phyloP scores from a whole-genome alignment of 2,113 vertebrate species.

The Nothoprocta pentlandii region DNA sequence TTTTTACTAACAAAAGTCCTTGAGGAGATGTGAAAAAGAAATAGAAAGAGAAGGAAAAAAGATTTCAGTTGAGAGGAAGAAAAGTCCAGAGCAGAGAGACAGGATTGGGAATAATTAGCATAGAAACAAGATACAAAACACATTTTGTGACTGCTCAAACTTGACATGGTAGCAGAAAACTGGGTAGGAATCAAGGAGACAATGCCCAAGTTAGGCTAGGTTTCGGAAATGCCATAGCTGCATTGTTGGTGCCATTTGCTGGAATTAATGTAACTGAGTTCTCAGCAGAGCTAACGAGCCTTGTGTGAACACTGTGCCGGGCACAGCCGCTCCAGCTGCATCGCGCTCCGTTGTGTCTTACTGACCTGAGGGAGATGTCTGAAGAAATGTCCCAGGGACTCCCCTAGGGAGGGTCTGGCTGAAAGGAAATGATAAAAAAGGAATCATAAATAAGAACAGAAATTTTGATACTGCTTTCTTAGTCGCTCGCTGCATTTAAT shows the following conservation, averaged over 20 bases:
- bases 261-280: not conserved
- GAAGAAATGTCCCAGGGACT: not conserved
- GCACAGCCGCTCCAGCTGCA: not conserved
- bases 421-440: not conserved
- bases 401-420: not conserved
- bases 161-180: not conserved
- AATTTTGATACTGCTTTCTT: not conserved
- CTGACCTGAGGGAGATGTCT: not conserved
- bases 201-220: not conserved
- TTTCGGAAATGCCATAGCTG: not conserved
- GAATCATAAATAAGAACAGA: not conserved
- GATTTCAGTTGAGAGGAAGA: not conserved
- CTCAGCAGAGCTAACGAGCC: not conserved
- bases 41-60: not conserved
- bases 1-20: not conserved
- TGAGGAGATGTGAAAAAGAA: not conserved
- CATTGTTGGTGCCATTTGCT: not conserved
- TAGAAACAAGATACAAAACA: not conserved
- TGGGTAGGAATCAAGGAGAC: not conserved
- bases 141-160: rapidly evolving
- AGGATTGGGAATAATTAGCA: not conserved
- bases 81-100: not conserved
- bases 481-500: not conserved
- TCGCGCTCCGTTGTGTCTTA: not conserved
- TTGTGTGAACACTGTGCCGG: not conserved